Base-by-base conservation (phyloP, 2,113 vertebrate species). In the Phylloscopus trochilus region DNA sequence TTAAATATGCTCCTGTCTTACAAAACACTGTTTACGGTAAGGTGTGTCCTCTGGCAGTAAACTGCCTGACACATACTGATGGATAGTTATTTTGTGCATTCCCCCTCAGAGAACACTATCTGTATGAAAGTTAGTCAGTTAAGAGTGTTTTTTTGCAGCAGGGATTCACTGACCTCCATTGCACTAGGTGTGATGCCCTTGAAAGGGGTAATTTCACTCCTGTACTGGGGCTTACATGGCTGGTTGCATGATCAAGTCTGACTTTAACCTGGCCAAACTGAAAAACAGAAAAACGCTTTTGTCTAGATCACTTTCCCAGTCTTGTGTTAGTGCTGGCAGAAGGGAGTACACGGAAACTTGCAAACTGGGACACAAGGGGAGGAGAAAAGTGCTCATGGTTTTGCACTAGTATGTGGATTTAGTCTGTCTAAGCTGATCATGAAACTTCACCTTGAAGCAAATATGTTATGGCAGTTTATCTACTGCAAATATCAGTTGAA, bases 21-120 rank as follows among this genome's bases (percentile, higher is more conserved):
- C 52, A 87, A 92, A 89, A 41, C n/a, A 35, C 26, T 84, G 66
- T 84, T 92, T 91, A 91, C 0, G 0, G 24, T 75, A 86, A 47
- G 9, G 78, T 83, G 52, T 81, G 81, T 92, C 64, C 56, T 87
- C 60, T 89, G 68, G 59, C 80, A 84, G 89, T 72, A 81, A 92
- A 80, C 73, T 81, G 39, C 60, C 66, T 89, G 52, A 64, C 62
- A 60, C 33, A 35, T 49, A 27, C 39, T 78, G 91, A 94, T 72
- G 68, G 79, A 81, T 77, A 63, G 59, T 52, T 86, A 55, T 77
- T 86, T 86, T 69, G 51, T 70, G n/a, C 59, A 69, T 52, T 78
- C n/a, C 27, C 26, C 46, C 33, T 73, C 46, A 17, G 43, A 88
- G 64, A 86, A 51, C 16, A 13, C 27, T 63, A 31, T 74, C 9